Percentiles rank a stretch among this genome's conserved stretches.
These are phyloP conservation scores for Hirtodrosophila histrioides DNA, from an alignment of 2,888 invertebrate species.

Conservation along the genomic window DNA sequence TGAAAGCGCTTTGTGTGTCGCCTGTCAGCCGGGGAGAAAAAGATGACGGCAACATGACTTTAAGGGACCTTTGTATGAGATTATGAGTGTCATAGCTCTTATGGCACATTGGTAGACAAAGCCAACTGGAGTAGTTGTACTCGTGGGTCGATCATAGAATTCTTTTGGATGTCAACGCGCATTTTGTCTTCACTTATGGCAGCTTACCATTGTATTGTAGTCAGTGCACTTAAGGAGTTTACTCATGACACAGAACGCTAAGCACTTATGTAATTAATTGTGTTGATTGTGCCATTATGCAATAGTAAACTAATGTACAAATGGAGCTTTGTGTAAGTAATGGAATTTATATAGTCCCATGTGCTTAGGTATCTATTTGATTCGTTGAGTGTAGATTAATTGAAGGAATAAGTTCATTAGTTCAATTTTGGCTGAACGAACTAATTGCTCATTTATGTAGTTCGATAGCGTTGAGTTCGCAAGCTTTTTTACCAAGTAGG, in stretches of 20 bases:
- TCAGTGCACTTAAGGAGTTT: constrained; percentile 10
- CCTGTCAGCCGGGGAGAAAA: not conserved
- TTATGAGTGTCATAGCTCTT: constrained; percentile 23
- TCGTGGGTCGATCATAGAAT: constrained; percentile 6
- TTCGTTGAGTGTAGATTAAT: too few relatives aligned
- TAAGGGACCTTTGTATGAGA: constrained; percentile 15
- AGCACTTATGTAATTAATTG: constrained; percentile 16
- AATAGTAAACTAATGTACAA: not conserved
- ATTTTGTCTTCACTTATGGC: constrained; percentile 23
- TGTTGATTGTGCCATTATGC: not conserved
- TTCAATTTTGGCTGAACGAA: too few relatives aligned
- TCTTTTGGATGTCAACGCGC: constrained; percentile 2
- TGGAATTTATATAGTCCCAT: too few relatives aligned
- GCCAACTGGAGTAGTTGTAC: constrained; percentile 7
- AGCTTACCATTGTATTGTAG: constrained; percentile 13
- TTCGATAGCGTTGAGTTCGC: too few relatives aligned
- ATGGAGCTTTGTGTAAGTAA: too few relatives aligned
- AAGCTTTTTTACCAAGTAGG: too few relatives aligned
- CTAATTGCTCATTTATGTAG: too few relatives aligned
- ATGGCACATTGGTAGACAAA: constrained; percentile 8
- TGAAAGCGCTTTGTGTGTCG: constrained; percentile 5
- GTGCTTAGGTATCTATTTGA: too few relatives aligned
- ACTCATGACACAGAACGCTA: not conserved
- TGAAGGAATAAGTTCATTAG: too few relatives aligned
- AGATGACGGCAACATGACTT: constrained; percentile 25